These are phyloP conservation scores for Agonopterix arenella DNA, from an alignment of 2,888 invertebrate genomes.

Conservation along the genomic window DNA sequence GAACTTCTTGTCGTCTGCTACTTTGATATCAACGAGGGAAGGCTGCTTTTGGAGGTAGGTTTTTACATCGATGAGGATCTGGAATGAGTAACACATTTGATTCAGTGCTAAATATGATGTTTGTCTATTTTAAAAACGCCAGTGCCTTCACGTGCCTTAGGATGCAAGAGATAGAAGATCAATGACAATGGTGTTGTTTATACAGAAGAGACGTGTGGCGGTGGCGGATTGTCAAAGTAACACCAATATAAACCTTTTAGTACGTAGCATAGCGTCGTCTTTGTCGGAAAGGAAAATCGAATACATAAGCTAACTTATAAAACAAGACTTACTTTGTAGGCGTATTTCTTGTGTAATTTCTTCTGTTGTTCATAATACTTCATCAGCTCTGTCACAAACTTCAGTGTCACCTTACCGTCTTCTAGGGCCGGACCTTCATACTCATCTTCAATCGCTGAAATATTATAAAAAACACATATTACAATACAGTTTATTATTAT, in stretches of 20 bases:
- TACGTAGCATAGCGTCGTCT: no score
- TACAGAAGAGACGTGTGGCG: no score
- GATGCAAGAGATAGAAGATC: no score
- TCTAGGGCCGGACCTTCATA: conserved; percentile 94
- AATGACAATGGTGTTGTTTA: no score
- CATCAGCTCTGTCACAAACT: conserved; percentile 94
- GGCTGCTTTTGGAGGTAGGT: conserved; percentile 89
- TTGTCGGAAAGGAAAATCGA: no score
- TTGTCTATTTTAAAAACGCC: no score
- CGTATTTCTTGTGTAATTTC: conserved; percentile 96
- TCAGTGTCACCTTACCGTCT: conserved; percentile 90
- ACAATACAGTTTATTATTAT: no score
- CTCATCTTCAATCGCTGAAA: conserved; percentile 93
- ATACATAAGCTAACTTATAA: background rate
- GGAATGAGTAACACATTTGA: conserved; percentile 11
- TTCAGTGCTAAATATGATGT: no score
- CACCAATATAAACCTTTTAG: no score
- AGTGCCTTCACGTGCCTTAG: no score
- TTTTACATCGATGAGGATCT: conserved; percentile 96
- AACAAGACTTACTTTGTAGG: conserved; percentile 85
- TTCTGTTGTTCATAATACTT: conserved; percentile 93
- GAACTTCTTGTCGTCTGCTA: conserved; percentile 92
- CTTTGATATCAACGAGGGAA: conserved; percentile 92
- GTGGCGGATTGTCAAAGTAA: no score
- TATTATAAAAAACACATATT: background rate